phyloP scores from a whole-genome alignment of 2,113 vertebrate genomes.

The Pandion haliaetus region DNA sequence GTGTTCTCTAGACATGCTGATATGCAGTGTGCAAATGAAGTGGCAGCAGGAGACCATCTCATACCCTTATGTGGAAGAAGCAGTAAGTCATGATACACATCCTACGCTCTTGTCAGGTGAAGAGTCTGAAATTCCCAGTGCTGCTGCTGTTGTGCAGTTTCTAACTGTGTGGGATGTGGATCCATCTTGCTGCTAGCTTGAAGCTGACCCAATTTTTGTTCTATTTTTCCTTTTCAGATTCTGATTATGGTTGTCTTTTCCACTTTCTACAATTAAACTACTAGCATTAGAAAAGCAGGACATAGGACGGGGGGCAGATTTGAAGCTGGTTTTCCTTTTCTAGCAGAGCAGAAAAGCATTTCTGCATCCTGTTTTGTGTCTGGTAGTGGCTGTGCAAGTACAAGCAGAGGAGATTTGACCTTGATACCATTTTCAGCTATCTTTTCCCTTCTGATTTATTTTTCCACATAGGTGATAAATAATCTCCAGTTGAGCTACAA shows the following conservation, averaged over 20 bases:
- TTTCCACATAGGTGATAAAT: background rate
- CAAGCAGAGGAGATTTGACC: background rate
- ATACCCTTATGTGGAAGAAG: background rate
- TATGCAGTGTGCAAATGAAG: background rate
- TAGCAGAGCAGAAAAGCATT: background rate
- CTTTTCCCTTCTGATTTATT: background rate
- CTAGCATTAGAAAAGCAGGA: background rate
- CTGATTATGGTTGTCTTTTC: background rate
- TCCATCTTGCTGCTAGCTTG: background rate
- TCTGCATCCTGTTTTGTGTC: background rate
- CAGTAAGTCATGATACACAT: slow-evolving; percentile 40
- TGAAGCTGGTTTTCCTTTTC: background rate
- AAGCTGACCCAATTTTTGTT: slow-evolving; percentile 54
- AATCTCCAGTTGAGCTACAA: background rate
- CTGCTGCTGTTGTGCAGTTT: slow-evolving; percentile 32
- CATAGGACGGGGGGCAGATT: background rate
- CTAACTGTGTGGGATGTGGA: slow-evolving; percentile 40
- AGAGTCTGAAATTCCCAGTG: slow-evolving; percentile 28
- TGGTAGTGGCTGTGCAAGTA: background rate
- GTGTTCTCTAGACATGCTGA: slow-evolving; percentile 5
- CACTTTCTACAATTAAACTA: background rate
- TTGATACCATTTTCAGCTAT: background rate
- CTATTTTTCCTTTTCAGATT: slow-evolving; percentile 35
- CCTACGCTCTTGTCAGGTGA: slow-evolving; percentile 42
- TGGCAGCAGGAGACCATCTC: slow-evolving; percentile 27